A percentile compares a stretch with the other conserved stretches of the same genome.
phyloP scores from a whole-genome alignment of 2,113 vertebrate species.

The Pelobates fuscus region DNA sequence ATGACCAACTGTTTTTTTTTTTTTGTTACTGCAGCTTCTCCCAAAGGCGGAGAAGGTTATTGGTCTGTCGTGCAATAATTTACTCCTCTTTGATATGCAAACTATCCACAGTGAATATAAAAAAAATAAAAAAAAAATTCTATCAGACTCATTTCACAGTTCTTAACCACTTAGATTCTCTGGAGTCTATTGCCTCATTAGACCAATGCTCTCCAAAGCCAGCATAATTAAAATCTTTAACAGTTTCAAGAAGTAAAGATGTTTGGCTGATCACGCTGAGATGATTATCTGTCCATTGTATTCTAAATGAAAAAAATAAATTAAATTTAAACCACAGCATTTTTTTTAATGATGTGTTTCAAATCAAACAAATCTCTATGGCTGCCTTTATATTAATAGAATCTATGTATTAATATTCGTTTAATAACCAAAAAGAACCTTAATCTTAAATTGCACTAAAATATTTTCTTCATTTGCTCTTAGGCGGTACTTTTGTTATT shows the following conservation, averaged over 20 bases:
- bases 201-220: slow-evolving; percentile 98
- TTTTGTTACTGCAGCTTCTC: slow-evolving; percentile 75
- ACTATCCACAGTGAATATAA: slow-evolving; percentile 98
- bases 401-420: slow-evolving; percentile 40
- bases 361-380: slow-evolving; percentile 74
- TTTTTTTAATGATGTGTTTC: slow-evolving; percentile 82
- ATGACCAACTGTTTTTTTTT: slow-evolving; percentile 68
- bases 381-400: slow-evolving; percentile 53
- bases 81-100: slow-evolving; percentile 99
- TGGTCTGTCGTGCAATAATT: slow-evolving; percentile 99
- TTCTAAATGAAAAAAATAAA: slow-evolving; percentile 99
- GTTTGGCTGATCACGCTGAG: slow-evolving; percentile 98
- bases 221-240: slow-evolving; percentile 99
- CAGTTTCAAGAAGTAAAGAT: slow-evolving; percentile 99
- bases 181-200: slow-evolving; percentile 98
- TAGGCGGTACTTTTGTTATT: no score
- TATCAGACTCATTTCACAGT: slow-evolving; percentile 99
- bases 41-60: slow-evolving; percentile 93
- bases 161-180: slow-evolving; percentile 96
- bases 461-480: slow-evolving; percentile 1
- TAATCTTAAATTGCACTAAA: no score
- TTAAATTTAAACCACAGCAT: slow-evolving; percentile 90
- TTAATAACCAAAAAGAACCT: slow-evolving; percentile 53
- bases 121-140: slow-evolving; percentile 95
- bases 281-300: slow-evolving; percentile 96